Percentiles rank a stretch among this genome's conserved stretches.
These are phyloP conservation scores for Canis aureus DNA, from an alignment of 2,113 vertebrate species.

Conservation along the genomic window DNA sequence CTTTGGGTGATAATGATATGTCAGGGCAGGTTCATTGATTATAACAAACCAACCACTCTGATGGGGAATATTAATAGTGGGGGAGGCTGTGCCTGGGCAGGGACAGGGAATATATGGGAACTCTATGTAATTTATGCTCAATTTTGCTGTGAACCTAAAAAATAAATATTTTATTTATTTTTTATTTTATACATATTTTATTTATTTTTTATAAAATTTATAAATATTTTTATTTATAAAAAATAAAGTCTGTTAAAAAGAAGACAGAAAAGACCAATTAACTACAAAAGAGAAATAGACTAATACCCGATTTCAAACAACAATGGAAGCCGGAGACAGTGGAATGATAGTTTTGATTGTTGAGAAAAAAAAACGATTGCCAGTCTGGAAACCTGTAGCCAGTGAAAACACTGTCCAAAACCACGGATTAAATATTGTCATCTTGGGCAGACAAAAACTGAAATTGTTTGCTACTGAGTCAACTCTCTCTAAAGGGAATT, in stretches of 20 bases:
- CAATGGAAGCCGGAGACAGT: not conserved
- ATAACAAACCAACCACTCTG: not conserved
- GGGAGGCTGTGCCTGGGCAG: not conserved
- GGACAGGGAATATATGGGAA: not conserved
- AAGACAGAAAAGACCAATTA: not conserved
- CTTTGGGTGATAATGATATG: not conserved
- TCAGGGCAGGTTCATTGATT: not conserved
- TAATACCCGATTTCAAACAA: constrained; percentile 48
- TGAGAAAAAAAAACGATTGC: constrained; percentile 27
- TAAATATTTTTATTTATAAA: not conserved
- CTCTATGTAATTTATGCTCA: not conserved
- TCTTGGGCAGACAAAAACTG: constrained; percentile 22
- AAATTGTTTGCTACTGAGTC: not conserved
- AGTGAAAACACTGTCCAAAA: constrained; percentile 28
- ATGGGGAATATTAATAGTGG: not conserved
- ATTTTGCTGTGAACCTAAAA: constrained; percentile 9
- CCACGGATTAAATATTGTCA: not conserved
- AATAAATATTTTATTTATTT: not conserved
- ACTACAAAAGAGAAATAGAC: not conserved
- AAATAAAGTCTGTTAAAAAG: constrained; percentile 5
- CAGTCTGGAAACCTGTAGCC: not conserved
- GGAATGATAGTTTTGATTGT: not conserved
- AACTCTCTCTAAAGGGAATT: not conserved
- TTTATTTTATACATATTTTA: not conserved
- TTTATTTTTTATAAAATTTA: not conserved